phyloP scores from a whole-genome alignment of 92 coral and sea anemone genomes.

The Isaurus tuberculatus region DNA sequence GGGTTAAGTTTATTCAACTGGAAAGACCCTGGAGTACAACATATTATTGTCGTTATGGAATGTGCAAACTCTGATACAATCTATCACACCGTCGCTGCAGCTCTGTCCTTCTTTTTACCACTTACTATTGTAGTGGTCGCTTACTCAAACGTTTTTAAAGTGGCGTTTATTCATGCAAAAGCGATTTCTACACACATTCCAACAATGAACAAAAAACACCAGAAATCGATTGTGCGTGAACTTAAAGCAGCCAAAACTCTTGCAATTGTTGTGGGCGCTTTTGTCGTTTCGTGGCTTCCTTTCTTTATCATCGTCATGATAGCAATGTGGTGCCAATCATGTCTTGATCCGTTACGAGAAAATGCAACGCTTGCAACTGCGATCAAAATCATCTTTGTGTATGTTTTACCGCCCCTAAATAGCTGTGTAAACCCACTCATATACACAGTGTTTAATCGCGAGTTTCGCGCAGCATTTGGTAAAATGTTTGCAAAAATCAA shows the following conservation, averaged over 20 bases:
- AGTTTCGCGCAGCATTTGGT: slow-evolving; percentile 36
- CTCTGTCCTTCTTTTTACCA: slow-evolving; percentile 31
- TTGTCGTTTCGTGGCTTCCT: slow-evolving; percentile 41
- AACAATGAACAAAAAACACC: slow-evolving; percentile 9
- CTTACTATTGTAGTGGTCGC: slow-evolving; percentile 11
- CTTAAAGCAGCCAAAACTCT: slow-evolving; percentile 43
- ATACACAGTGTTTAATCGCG: slow-evolving; percentile 37
- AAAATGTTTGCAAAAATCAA: slow-evolving; percentile 33
- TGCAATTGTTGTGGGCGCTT: slow-evolving; percentile 46
- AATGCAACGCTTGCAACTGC: slow-evolving; percentile 26
- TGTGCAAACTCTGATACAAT: slow-evolving; percentile 37
- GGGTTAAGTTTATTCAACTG: slow-evolving; percentile 72
- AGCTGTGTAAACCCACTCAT: slow-evolving; percentile 40
- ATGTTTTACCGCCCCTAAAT: slow-evolving; percentile 38
- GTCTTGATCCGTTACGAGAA: slow-evolving; percentile 2
- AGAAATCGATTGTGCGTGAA: slow-evolving; percentile 25
- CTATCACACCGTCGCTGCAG: slow-evolving; percentile 23
- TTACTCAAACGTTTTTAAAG: slow-evolving; percentile 41
- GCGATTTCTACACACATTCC: slow-evolving; percentile 28
- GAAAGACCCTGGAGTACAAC: slow-evolving; percentile 49
- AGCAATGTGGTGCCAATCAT: slow-evolving; percentile 31
- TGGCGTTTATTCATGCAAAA: slow-evolving; percentile 32
- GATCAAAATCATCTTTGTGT: slow-evolving; percentile 34
- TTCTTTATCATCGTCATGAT: slow-evolving; percentile 27
- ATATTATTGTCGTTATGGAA: slow-evolving; percentile 8